phyloP scores from a whole-genome alignment of 2,888 invertebrate species.

The Crocallis elinguaria region DNA sequence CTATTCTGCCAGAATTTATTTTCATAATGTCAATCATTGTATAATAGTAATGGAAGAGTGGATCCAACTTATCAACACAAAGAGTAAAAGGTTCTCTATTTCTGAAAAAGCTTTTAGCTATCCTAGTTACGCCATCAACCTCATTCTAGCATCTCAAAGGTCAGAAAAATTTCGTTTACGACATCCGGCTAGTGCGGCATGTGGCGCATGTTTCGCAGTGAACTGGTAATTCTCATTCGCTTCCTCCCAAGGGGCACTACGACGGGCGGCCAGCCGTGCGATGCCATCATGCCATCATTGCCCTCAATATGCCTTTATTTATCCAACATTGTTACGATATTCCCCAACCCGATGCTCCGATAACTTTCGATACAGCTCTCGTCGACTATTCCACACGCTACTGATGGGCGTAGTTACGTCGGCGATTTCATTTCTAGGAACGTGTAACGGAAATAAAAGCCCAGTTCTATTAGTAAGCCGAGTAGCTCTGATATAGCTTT shows the following conservation, averaged over 20 bases:
- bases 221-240: conserved; percentile 64
- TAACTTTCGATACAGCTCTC: conserved; percentile 60
- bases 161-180: conserved; percentile 39
- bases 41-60: too few relatives aligned
- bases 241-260: conserved; percentile 66
- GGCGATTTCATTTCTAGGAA: conserved; percentile 49
- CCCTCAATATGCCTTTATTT: conserved; percentile 69
- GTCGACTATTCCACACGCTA: conserved; percentile 47
- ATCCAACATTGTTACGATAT: conserved; percentile 66
- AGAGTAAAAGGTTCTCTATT: neutral
- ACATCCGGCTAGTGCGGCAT: conserved; percentile 42
- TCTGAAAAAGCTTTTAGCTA: neutral
- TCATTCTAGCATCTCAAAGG: conserved; percentile 34
- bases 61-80: neutral
- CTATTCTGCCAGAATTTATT: too few relatives aligned
- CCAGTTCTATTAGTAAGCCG: conserved; percentile 37
- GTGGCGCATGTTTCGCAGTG: conserved; percentile 53
- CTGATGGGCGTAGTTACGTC: conserved; percentile 49
- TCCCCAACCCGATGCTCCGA: conserved; percentile 61
- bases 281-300: conserved; percentile 61
- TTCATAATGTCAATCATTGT: too few relatives aligned
- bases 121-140: conserved; percentile 7
- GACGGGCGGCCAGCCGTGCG: conserved; percentile 52
- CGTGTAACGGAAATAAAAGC: conserved; percentile 54
- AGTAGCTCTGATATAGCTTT: conserved; percentile 28